These are phyloP conservation scores for Patella vulgata DNA, from an alignment of 1,140 invertebrate species.

Conservation along the genomic window DNA sequence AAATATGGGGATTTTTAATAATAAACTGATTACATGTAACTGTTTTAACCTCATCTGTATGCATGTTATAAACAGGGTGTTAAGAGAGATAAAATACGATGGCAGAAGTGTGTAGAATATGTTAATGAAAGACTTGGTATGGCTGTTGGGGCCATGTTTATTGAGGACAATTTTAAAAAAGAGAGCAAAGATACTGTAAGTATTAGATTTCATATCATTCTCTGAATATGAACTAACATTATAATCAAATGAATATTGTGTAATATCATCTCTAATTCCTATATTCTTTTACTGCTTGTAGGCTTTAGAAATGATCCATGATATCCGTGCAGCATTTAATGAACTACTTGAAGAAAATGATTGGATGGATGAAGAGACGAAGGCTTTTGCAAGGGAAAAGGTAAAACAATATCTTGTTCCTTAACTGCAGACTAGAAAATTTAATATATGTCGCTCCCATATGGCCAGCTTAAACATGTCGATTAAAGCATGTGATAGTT, in stretches of 20 bases:
- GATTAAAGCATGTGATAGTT: not conserved
- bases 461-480: not conserved
- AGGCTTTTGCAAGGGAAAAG: slow-evolving; percentile 80
- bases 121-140: slow-evolving; percentile 85
- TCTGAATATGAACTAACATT: too few species aligned
- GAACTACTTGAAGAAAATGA: slow-evolving; percentile 76
- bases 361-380: slow-evolving; percentile 87
- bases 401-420: slow-evolving; percentile 58
- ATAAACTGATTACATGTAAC: too few species aligned
- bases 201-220: slow-evolving; percentile 22
- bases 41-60: too few species aligned
- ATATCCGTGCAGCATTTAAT: slow-evolving; percentile 83
- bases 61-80: too few species aligned
- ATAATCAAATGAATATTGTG: not conserved
- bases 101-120: slow-evolving; percentile 84
- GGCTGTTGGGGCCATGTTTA: slow-evolving; percentile 86
- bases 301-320: slow-evolving; percentile 85
- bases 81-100: slow-evolving; percentile 79
- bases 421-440: not conserved
- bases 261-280: not conserved
- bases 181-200: slow-evolving; percentile 80
- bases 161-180: slow-evolving; percentile 84
- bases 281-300: slow-evolving; percentile 58
- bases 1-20: too few species aligned
- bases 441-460: not conserved